phyloP scores from a whole-genome alignment of 1,140 invertebrate genomes.

The Armadillidium nasatum region DNA sequence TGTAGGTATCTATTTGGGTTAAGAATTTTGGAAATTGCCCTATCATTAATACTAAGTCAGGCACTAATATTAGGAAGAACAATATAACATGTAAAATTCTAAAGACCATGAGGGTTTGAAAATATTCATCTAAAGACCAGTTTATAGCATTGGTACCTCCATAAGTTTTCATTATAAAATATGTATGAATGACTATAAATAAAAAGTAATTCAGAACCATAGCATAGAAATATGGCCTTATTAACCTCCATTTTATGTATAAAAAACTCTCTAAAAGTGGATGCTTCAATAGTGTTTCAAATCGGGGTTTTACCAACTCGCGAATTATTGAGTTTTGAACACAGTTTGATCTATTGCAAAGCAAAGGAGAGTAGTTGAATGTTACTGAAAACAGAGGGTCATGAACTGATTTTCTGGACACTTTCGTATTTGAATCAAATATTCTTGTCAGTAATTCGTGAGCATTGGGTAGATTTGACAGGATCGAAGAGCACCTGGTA shows the following conservation, averaged over 20 bases:
- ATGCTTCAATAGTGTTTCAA: conserved; percentile 62
- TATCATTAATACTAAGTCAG: conserved; percentile 38
- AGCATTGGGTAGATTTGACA: conserved; percentile 35
- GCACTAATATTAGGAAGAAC: not conserved
- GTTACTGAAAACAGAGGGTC: conserved; percentile 36
- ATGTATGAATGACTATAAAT: conserved; percentile 57
- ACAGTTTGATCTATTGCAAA: conserved; percentile 12
- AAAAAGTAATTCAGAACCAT: conserved; percentile 67
- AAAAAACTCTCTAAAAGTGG: conserved; percentile 72
- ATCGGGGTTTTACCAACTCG: conserved; percentile 26
- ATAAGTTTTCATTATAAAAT: conserved; percentile 33
- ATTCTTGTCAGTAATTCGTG: conserved; percentile 33
- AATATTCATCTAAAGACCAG: conserved; percentile 12
- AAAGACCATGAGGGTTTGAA: conserved; percentile 18
- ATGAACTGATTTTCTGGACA: conserved; percentile 28
- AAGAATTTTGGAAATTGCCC: conserved; percentile 36
- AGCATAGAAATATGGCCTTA: conserved; percentile 64
- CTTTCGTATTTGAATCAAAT: conserved; percentile 32
- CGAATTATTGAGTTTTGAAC: conserved; percentile 36
- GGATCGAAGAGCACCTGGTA: conserved; percentile 32
- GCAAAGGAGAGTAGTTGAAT: conserved; percentile 35
- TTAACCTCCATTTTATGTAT: conserved; percentile 71
- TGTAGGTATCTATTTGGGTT: conserved; percentile 36
- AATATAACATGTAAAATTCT: conserved; percentile 32
- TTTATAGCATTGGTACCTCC: conserved; percentile 2